Evolutionary conservation across 2,888 invertebrate species (phyloP).

Genomic region (Bellardia pandia): DNA sequence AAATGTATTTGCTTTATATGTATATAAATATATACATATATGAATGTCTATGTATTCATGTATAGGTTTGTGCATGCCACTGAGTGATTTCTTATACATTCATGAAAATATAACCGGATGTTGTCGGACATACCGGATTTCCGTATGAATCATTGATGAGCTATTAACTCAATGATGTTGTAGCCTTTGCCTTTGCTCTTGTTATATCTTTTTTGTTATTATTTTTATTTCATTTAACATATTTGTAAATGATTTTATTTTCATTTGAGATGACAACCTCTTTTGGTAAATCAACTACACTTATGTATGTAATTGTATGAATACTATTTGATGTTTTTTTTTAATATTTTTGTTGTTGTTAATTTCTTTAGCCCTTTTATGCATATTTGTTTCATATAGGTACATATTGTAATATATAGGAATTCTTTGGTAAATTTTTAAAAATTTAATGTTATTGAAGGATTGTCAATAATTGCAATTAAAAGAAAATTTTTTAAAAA

Average conservation of each 20-base stretch:
- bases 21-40: not conserved
- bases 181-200: constrained; percentile 37
- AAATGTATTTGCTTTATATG: constrained; percentile 8
- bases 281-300: constrained; percentile 60
- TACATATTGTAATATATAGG: too few relatives aligned
- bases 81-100: constrained; percentile 13
- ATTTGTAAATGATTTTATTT: constrained; percentile 58
- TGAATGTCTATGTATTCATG: not conserved
- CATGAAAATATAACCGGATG: constrained; percentile 79
- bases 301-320: constrained; percentile 37
- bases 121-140: constrained; percentile 83
- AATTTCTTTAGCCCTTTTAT: constrained; percentile 3
- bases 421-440: not conserved
- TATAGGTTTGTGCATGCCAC: constrained; percentile 26
- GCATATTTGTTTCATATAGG: not conserved
- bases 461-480: not conserved
- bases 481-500: not conserved
- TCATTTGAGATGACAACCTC: constrained; percentile 49
- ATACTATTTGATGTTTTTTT: not conserved
- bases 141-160: constrained; percentile 84
- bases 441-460: not conserved
- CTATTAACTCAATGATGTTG: constrained; percentile 82
- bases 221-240: constrained; percentile 34
- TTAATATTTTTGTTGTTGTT: not conserved
- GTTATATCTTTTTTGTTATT: constrained; percentile 30